Evolutionary conservation across 2,888 invertebrate genomes (phyloP), one percentile per base, ranked within the genome.

Genomic region (Perdita meconis): DNA sequence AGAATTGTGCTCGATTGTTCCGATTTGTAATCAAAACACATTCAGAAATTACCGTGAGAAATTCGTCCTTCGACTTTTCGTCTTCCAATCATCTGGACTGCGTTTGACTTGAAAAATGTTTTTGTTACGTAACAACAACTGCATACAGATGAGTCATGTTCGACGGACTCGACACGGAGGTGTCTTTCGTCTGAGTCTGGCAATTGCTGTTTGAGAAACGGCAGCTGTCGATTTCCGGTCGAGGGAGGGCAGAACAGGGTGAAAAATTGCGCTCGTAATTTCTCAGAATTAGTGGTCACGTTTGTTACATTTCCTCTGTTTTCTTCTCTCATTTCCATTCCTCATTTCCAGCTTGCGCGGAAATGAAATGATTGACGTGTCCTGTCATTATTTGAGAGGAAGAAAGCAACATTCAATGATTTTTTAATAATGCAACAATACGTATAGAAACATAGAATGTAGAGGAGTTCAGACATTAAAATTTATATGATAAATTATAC

Each of bases 81-180:
- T 13, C 24, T 40, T 2, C n/a, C 10, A 42, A 42, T 16, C 26
- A 22, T n/a, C 42, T 24, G 42, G 24, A 26, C 59, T 42, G 24
- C 42, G 24, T 59, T 40, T 42, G 13, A 40, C 16, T 42, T 59
- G 42, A 42, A 59, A 42, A 59, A 59, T 59, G 26, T n/a, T 59
- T n/a, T n/a, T 42, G 16, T n/a, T 26, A 8, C 40, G 40, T 4
- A 59, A 40, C 57, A 59, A 8, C 40, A 13, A 12, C 12, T n/a
- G 42, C 26, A 42, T 42, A 59, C 26, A 42, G 26, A 59, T 42
- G 24, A 22, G 40, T 38, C n/a, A 59, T 24, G 57, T 24, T 36
- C 19, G 40, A 59, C 40, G 40, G 57, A 22, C n/a, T 36, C 24
- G 38, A 24, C 22, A 42, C 40, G 38, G 24, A 12, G 13, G 57